Conservation (phyloP, 1,140 invertebrate genomes). For the Probaryconus sp. region DNA sequence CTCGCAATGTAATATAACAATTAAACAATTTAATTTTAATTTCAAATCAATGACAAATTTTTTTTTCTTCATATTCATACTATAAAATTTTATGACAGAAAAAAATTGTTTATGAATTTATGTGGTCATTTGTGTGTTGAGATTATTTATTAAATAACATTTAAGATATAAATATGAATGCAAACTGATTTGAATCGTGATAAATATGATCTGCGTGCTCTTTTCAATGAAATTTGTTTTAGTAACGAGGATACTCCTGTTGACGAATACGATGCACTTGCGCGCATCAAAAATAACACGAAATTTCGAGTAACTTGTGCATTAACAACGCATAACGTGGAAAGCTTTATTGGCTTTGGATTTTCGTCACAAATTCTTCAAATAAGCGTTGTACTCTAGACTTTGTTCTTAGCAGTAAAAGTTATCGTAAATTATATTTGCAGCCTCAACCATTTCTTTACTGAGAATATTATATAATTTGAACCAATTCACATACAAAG, state of each 20-base stretch:
- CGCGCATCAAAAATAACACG: slow-evolving; percentile 29
- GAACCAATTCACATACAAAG: too few species aligned
- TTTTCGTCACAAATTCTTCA: slow-evolving; percentile 31
- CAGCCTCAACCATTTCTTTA: too few species aligned
- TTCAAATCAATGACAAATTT: too few species aligned
- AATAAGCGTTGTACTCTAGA: slow-evolving; percentile 21
- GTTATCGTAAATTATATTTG: too few species aligned
- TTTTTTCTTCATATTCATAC: too few species aligned
- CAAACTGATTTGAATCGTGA: slow-evolving; percentile 9
- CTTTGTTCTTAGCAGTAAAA: slow-evolving; percentile 31
- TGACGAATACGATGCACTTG: slow-evolving; percentile 31
- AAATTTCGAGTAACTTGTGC: slow-evolving; percentile 27
- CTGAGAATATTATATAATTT: too few species aligned
- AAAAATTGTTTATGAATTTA: too few species aligned
- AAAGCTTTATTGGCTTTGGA: slow-evolving; percentile 30
- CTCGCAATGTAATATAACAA: neutral
- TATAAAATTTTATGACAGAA: too few species aligned
- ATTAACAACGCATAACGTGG: slow-evolving; percentile 24
- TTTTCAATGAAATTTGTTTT: slow-evolving; percentile 31
- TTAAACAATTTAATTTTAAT: too few species aligned
- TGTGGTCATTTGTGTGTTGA: too few species aligned
- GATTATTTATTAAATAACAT: too few species aligned
- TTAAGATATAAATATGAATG: neutral
- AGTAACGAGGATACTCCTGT: slow-evolving; percentile 26
- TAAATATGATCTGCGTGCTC: slow-evolving; percentile 1